Evolutionary conservation across 2,113 vertebrate species (phyloP).

Genomic region (Cryptotis parvus): DNA sequence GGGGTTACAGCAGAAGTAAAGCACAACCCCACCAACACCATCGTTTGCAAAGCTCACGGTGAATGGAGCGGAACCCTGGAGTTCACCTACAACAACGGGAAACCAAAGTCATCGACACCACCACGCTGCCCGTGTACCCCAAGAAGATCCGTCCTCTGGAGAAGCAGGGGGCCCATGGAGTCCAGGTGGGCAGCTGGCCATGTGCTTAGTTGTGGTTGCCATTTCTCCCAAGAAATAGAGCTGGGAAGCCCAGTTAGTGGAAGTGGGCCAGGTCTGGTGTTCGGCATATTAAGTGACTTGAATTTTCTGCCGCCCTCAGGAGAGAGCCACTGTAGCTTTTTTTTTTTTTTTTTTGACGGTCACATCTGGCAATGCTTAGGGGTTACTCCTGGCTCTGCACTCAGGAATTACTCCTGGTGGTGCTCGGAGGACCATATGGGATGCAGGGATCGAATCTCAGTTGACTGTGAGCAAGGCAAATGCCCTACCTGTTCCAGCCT

Average conservation of each 20-base stretch:
- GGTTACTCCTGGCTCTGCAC: no score
- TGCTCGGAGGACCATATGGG: no score
- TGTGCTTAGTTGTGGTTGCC: accelerated
- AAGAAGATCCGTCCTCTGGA: constrained; percentile 93
- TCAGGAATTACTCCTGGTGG: no score
- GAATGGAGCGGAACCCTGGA: constrained; percentile 97
- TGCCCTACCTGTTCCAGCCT: no score
- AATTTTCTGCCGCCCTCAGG: not conserved
- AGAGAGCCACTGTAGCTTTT: accelerated
- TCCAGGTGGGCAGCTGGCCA: constrained; percentile 90
- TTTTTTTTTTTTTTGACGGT: no score
- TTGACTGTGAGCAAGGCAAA: no score
- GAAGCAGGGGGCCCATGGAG: constrained; percentile 92
- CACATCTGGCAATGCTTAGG: no score
- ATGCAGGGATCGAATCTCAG: no score
- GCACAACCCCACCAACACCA: constrained; percentile 94
- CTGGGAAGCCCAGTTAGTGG: not conserved
- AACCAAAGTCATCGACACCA: constrained; percentile 95
- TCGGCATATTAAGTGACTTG: no score
- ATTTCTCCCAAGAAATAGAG: not conserved
- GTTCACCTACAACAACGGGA: constrained; percentile 96
- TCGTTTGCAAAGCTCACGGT: constrained; percentile 96
- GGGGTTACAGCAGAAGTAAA: constrained; percentile 97
- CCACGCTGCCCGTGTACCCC: constrained; percentile 90
- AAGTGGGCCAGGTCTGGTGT: accelerated